Evolutionary conservation across 2,888 invertebrate species (phyloP).

Genomic region (Geotrupes spiniger): DNA sequence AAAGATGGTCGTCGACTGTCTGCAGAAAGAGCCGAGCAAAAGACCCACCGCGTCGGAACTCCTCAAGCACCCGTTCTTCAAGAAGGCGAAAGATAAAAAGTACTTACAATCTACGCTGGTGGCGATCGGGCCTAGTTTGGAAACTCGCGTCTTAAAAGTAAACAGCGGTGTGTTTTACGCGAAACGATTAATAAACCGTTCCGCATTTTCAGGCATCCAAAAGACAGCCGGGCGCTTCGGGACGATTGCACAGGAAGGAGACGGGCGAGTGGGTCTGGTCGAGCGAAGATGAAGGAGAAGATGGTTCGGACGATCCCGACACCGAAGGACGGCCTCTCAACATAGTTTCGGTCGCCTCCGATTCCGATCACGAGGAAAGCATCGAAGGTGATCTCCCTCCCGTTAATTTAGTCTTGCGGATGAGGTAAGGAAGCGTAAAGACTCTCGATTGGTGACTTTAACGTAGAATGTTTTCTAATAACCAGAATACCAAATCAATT

Average conservation of each 20-base stretch:
- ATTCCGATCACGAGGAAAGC: constrained; percentile 51
- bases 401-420: constrained; percentile 83
- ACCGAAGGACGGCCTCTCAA: constrained; percentile 51
- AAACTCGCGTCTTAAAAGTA: constrained; percentile 89
- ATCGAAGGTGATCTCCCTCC: constrained; percentile 49
- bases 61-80: constrained; percentile 96
- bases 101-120: constrained; percentile 83
- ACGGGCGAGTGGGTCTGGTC: constrained; percentile 99
- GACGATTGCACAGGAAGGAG: constrained; percentile 85
- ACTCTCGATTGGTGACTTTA: neutral
- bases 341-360: constrained; percentile 47
- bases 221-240: constrained; percentile 83
- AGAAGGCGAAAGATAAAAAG: constrained; percentile 92
- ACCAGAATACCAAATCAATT: constrained; percentile 35
- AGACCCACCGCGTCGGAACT: constrained; percentile 94
- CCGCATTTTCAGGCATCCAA: constrained; percentile 57
- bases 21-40: constrained; percentile 93
- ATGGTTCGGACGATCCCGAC: constrained; percentile 56
- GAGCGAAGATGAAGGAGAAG: constrained; percentile 84
- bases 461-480: constrained; percentile 2
- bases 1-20: constrained; percentile 94
- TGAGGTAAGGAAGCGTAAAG: constrained; percentile 61
- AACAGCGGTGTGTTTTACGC: neutral
- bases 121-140: constrained; percentile 82
- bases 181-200: neutral